Conservation (phyloP, 2,113 vertebrate genomes). For the Austrofundulus limnaeus region DNA sequence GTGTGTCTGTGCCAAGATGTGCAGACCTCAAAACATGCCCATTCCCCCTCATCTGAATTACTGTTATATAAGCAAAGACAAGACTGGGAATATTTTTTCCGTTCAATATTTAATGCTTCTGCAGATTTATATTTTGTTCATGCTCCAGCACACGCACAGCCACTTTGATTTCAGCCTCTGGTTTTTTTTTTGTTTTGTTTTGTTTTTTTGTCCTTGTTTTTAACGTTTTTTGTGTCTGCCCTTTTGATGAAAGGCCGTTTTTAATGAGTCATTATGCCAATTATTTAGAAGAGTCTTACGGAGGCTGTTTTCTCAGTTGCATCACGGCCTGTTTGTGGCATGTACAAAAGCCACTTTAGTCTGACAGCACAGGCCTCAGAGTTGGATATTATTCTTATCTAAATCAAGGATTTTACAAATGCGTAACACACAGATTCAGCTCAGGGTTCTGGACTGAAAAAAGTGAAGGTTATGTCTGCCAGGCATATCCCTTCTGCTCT, state of each 20-base stretch:
- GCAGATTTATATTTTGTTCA: constrained; percentile 72
- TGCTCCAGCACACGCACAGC: constrained; percentile 34
- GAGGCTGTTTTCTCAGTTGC: constrained; percentile 39
- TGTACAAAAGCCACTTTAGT: constrained; percentile 38
- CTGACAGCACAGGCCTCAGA: constrained; percentile 37
- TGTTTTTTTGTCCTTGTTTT: constrained; percentile 61
- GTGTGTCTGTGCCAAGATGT: constrained; percentile 59
- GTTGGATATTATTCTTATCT: constrained; percentile 31
- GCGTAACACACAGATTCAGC: not conserved
- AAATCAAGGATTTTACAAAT: constrained; percentile 34
- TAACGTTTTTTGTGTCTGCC: constrained; percentile 51
- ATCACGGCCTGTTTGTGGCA: constrained; percentile 26
- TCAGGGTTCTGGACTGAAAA: constrained; percentile 51
- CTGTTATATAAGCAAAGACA: constrained; percentile 71
- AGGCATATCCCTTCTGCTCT: constrained; percentile 62
- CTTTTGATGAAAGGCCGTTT: constrained; percentile 59
- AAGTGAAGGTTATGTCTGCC: constrained; percentile 62
- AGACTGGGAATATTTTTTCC: constrained; percentile 71
- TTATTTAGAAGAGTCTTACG: constrained; percentile 51
- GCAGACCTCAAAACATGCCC: constrained; percentile 49
- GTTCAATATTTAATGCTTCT: constrained; percentile 77
- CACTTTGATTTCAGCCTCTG: constrained; percentile 43
- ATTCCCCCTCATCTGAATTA: constrained; percentile 53
- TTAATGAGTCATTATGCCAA: constrained; percentile 68
- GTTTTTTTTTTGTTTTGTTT: too few relatives aligned